Percentiles rank a stretch among this genome's conserved stretches.
Evolutionary conservation across 2,797 vertebrate genomes (phyloP).

Genomic region (Ficedula albicollis): DNA sequence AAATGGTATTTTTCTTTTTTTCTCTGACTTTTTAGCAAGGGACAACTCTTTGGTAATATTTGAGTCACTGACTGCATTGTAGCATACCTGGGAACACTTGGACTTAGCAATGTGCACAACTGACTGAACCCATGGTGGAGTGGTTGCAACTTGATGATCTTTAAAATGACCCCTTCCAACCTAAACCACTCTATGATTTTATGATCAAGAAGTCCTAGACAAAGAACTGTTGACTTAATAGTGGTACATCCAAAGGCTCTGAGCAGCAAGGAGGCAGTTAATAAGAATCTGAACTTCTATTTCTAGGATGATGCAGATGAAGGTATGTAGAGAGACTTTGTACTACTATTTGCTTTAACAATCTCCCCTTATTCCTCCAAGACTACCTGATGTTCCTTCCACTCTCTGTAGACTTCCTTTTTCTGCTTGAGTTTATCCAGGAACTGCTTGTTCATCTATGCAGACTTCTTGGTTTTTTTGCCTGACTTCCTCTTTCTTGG

Average conservation of each 20-base stretch:
- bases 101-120: neutral
- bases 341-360: neutral
- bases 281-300: neutral
- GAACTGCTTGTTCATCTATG: neutral
- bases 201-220: neutral
- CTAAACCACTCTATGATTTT: neutral
- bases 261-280: neutral
- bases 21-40: neutral
- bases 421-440: neutral
- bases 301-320: neutral
- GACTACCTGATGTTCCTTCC: neutral
- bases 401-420: neutral
- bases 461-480: neutral
- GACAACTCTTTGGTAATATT: neutral
- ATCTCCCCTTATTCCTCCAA: neutral
- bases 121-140: no score
- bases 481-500: neutral
- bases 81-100: no score
- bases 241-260: neutral
- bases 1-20: neutral
- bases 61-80: neutral
- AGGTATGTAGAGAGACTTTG: neutral
- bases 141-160: neutral
- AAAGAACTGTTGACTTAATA: neutral
- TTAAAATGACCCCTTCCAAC: neutral